Evolutionary conservation across 2,888 invertebrate species (phyloP), one percentile per base, ranked within the genome.

Genomic region (Stomorhina lunata): DNA sequence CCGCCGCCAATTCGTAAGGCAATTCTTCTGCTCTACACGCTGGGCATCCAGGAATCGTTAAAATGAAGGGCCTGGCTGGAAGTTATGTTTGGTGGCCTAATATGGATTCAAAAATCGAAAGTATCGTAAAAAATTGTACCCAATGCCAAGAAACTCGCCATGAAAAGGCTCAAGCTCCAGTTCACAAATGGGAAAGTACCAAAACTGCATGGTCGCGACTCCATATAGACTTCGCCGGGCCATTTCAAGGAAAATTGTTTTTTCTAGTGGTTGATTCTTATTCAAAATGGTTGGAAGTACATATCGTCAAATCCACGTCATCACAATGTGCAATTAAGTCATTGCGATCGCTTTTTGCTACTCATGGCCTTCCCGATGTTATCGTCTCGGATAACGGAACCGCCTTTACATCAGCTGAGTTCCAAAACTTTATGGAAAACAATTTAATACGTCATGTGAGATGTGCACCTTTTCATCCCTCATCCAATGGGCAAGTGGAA

Each of bases 201-300:
- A 5, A 32, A 17, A 32, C 29, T 9, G 4, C 45, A 20, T 45
- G 45, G 45, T 45, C 45, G 4, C 45, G 75, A 57, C 15, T 65
- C 61, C 4, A 32, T 32, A 32, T 55, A 55, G 55, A 55, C 9
- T 55, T 55, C 32, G 29, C 55, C 32, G 32, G 17, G 15, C 55
- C 55, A 32, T 81, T 81, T 40, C 61, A 73, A 22, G 29, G 55
- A 12, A 66, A 55, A n/a, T 25, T 63, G 7, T n/a, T 81, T 77
- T 77, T 81, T 22, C 27, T 65, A 22, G 57, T 81, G 9, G 71
- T 71, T 1, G 75, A 76, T 45, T 77, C 73, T 25, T 78, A 69
- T 20, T 79, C 76, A 45, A 84, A 79, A 71, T 76, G 76, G 65
- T 61, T 81, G 20, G 63, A 80, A 59, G 79, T 80, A 22, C n/a